These are phyloP conservation scores for Mustelus asterias DNA, from an alignment of 2,113 vertebrate species.

Conservation along the genomic window DNA sequence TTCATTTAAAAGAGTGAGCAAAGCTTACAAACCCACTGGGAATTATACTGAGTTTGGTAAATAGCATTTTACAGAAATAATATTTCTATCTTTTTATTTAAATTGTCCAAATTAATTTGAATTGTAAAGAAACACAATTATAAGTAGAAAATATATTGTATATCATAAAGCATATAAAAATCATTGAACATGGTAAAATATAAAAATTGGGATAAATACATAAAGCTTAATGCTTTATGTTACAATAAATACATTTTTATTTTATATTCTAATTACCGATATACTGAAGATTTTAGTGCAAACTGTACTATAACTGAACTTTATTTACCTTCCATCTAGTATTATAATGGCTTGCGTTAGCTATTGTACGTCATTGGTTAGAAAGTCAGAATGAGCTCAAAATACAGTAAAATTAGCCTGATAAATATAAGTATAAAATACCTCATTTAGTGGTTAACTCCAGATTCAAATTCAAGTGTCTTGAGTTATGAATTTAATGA, in stretches of 20 bases:
- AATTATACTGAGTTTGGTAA: background rate
- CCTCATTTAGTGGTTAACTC: conserved; percentile 1
- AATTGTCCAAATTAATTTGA: conserved; percentile 20
- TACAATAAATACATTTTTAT: background rate
- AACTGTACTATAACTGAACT: background rate
- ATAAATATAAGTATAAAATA: background rate
- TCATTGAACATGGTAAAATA: background rate
- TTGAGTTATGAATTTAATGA: background rate
- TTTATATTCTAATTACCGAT: background rate
- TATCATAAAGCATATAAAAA: background rate
- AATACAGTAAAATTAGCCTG: background rate
- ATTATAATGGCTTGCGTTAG: background rate
- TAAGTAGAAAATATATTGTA: conserved; percentile 22
- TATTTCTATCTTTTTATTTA: background rate
- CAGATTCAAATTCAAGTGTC: conserved; percentile 25
- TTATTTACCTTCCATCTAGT: background rate
- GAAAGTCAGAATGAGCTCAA: background rate
- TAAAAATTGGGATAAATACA: conserved; percentile 24
- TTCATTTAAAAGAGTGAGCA: background rate
- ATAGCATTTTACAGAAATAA: background rate
- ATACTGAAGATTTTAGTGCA: conserved; percentile 17
- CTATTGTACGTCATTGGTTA: background rate
- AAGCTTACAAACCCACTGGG: background rate
- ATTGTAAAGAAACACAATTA: background rate
- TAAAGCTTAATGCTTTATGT: conserved; percentile 15